These are phyloP conservation scores for Acomys russatus DNA, from an alignment of 2,797 vertebrate species.

Conservation along the genomic window DNA sequence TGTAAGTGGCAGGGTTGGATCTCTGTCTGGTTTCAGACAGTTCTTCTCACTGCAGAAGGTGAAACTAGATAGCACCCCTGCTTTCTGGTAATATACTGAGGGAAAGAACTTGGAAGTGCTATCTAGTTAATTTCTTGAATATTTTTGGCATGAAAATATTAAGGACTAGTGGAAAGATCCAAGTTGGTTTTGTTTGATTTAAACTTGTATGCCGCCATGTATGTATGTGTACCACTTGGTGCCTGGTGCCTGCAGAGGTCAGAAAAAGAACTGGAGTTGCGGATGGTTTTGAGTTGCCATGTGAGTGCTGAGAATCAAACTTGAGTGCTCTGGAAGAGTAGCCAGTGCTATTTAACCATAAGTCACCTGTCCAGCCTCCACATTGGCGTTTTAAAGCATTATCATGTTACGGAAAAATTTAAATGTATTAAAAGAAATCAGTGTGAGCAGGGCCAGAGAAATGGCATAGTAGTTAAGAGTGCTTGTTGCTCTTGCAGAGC, in stretches of 20 bases:
- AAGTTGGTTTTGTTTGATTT: constrained; percentile 23
- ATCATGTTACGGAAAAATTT: background rate
- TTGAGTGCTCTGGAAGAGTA: background rate
- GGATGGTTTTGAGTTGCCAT: background rate
- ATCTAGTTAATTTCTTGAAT: background rate
- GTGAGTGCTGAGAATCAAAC: background rate
- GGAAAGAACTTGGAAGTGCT: background rate
- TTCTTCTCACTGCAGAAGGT: background rate
- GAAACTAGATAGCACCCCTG: background rate
- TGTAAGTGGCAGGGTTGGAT: background rate
- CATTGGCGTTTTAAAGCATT: background rate
- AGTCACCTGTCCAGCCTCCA: background rate
- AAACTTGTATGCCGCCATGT: background rate
- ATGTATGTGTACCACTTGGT: background rate
- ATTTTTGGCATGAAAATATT: constrained; percentile 35
- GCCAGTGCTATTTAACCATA: background rate
- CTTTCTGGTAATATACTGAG: background rate
- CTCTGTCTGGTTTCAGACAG: background rate
- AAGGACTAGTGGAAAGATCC: constrained; percentile 7
- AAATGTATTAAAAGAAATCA: background rate
- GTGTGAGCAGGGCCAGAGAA: background rate
- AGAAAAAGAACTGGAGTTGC: background rate
- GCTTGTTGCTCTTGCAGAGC: background rate
- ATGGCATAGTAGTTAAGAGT: background rate
- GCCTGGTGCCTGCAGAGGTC: background rate